phyloP scores from a whole-genome alignment of 1,140 invertebrate species.

The Acyrthosiphon pisum region DNA sequence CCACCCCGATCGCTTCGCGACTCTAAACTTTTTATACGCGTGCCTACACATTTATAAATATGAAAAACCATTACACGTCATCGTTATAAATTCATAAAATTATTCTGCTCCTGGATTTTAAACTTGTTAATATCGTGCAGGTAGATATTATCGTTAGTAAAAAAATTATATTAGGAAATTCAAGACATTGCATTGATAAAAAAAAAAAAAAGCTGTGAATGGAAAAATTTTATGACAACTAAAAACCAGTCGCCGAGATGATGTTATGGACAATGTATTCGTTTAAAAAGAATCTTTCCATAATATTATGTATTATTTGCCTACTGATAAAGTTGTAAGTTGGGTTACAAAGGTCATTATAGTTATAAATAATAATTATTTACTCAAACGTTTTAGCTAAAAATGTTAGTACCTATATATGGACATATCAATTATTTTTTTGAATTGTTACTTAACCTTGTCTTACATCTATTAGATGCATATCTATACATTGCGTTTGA shows the following conservation, averaged over 20 bases:
- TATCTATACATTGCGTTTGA: no score
- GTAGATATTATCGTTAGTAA: not conserved
- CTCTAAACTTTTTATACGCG: not conserved
- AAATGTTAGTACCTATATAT: no score
- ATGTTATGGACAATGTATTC: no score
- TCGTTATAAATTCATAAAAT: constrained; percentile 13
- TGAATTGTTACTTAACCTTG: no score
- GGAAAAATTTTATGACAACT: not conserved
- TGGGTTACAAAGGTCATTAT: not conserved
- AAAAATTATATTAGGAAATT: not conserved
- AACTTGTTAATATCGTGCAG: not conserved
- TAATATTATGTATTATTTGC: not conserved
- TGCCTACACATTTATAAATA: not conserved
- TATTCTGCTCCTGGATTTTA: not conserved
- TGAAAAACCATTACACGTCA: not conserved
- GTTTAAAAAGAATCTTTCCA: no score
- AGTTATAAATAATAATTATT: no score
- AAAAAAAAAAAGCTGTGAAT: not conserved
- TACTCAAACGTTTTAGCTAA: no score
- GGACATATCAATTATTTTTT: no score
- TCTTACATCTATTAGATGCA: no score
- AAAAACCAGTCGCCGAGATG: not conserved
- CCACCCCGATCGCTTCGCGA: not conserved
- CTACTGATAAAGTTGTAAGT: not conserved
- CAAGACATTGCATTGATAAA: not conserved